A percentile compares a stretch with the other conserved stretches of the same genome.
These are phyloP conservation scores for Bombus breviceps DNA, from an alignment of 1,140 invertebrate species.

Conservation along the genomic window DNA sequence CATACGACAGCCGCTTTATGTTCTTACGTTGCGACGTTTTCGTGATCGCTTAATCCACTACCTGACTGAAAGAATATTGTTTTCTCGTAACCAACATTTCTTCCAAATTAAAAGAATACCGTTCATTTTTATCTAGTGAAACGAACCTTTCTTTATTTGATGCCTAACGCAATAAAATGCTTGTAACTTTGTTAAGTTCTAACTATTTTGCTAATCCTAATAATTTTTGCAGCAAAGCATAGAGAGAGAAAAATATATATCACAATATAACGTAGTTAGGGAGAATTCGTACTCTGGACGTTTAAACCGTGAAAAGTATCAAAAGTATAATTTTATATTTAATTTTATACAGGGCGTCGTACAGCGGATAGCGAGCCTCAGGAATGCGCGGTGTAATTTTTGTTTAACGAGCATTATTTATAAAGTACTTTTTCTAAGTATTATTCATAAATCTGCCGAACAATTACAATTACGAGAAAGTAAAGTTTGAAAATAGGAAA, in stretches of 20 bases:
- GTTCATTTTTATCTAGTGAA: background rate
- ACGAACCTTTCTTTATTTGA: too few species aligned
- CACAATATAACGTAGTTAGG: background rate
- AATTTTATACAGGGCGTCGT: too few species aligned
- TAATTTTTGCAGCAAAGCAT: background rate
- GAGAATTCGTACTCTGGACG: background rate
- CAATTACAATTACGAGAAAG: background rate
- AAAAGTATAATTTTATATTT: background rate
- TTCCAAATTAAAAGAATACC: background rate
- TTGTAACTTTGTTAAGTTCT: background rate
- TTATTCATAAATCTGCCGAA: background rate
- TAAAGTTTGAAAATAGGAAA: background rate
- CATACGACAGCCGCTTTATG: constrained; percentile 49
- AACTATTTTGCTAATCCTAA: background rate
- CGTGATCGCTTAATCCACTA: background rate
- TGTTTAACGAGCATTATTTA: too few species aligned
- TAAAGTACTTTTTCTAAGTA: too few species aligned
- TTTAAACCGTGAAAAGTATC: background rate
- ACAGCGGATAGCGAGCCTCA: too few species aligned
- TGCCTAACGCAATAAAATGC: too few species aligned
- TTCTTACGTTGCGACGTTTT: constrained; percentile 31
- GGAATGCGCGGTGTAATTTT: too few species aligned
- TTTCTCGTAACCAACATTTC: too few species aligned
- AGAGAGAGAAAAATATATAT: background rate
- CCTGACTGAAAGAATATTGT: background rate